Percentiles rank a stretch among this genome's conserved stretches.
Conservation (phyloP, 2,888 invertebrate genomes). For the Lasioglossum figueresi region DNA sequence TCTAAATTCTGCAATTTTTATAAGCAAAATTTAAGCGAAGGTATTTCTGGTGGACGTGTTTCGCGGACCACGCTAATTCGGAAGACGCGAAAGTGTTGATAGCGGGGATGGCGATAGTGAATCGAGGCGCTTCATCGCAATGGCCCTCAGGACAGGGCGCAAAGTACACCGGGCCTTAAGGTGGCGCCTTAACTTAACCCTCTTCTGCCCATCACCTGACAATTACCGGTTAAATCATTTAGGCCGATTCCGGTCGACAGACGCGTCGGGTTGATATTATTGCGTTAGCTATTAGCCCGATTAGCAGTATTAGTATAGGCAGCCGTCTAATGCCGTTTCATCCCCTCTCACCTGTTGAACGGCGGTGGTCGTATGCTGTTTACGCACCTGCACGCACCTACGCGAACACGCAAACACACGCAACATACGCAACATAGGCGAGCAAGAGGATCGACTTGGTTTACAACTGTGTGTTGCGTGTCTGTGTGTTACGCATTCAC, state of each 20-base stretch:
- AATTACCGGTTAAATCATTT: conserved; percentile 77
- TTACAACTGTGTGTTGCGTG: not conserved
- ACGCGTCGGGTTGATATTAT: conserved; percentile 74
- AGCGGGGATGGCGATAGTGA: not conserved
- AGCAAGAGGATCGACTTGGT: not conserved
- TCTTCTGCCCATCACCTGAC: conserved; percentile 77
- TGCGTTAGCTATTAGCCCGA: conserved; percentile 78
- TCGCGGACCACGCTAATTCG: not conserved
- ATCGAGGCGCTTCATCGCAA: conserved; percentile 14
- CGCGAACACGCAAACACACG: conserved; percentile 20
- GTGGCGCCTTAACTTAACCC: conserved; percentile 38
- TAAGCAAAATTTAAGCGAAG: not conserved
- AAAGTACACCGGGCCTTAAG: conserved; percentile 30
- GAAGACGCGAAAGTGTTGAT: not conserved
- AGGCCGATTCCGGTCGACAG: conserved; percentile 61
- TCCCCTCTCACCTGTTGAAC: conserved; percentile 83
- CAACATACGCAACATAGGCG: not conserved
- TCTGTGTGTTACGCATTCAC: conserved; percentile 3
- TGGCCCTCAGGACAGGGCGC: conserved; percentile 10
- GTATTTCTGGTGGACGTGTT: not conserved
- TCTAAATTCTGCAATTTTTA: not conserved
- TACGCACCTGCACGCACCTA: conserved; percentile 67
- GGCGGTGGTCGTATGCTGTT: conserved; percentile 54
- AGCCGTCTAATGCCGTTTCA: conserved; percentile 78
- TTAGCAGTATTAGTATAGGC: conserved; percentile 80